Conservation (phyloP, 2,888 invertebrate genomes). For the Mechanitis messenoides region DNA sequence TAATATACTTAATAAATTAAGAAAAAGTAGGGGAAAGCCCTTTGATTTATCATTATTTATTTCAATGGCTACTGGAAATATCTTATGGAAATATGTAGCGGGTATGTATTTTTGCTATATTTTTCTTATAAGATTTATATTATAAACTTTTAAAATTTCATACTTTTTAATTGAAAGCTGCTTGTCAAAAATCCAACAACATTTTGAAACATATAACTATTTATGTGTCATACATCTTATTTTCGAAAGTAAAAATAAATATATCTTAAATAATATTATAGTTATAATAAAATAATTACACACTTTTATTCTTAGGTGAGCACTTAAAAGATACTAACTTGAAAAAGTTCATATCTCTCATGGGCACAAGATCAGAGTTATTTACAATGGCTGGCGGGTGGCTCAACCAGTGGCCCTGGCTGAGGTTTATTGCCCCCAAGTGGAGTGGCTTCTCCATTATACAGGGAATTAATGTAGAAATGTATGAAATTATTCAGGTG, state of each 20-base stretch:
- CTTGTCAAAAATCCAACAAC: too few relatives aligned
- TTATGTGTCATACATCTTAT: too few relatives aligned
- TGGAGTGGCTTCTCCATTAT: slow-evolving; percentile 78
- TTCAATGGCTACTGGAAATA: slow-evolving; percentile 80
- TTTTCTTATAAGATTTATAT: background rate
- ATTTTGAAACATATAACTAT: too few relatives aligned
- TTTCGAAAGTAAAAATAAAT: too few relatives aligned
- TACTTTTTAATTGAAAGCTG: too few relatives aligned
- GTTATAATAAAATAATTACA: slow-evolving; percentile 36
- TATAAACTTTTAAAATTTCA: too few relatives aligned
- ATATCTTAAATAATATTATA: too few relatives aligned
- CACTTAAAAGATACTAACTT: slow-evolving; percentile 77
- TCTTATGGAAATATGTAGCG: slow-evolving; percentile 82
- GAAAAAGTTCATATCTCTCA: slow-evolving; percentile 46
- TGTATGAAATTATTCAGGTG: slow-evolving; percentile 70
- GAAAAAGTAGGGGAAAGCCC: slow-evolving; percentile 43
- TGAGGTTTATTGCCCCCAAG: slow-evolving; percentile 79
- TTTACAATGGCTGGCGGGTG: slow-evolving; percentile 82
- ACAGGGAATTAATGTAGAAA: slow-evolving; percentile 63
- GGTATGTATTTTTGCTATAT: slow-evolving; percentile 48
- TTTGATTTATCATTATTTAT: slow-evolving; percentile 73
- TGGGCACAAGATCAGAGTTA: slow-evolving; percentile 54
- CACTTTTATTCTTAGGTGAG: slow-evolving; percentile 61
- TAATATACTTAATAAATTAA: slow-evolving; percentile 66
- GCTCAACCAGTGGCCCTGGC: slow-evolving; percentile 81